These are phyloP conservation scores for Chaetophractus vellerosus DNA, from an alignment of 2,797 vertebrate species.

Conservation along the genomic window DNA sequence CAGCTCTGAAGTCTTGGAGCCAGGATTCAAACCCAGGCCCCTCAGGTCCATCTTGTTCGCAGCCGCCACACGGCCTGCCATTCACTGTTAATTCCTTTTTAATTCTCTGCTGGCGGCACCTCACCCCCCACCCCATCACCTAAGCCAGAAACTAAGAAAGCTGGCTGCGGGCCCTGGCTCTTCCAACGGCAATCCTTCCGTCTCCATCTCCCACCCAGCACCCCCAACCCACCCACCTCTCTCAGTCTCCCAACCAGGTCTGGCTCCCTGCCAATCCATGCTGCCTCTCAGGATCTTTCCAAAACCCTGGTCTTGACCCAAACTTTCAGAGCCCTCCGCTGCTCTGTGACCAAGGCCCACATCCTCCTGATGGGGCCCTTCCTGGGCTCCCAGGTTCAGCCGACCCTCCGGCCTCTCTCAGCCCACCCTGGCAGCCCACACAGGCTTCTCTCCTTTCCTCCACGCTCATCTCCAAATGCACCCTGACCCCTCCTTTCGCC, in stretches of 20 bases:
- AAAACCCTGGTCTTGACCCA: neutral
- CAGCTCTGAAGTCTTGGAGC: rapidly evolving
- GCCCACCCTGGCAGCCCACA: neutral
- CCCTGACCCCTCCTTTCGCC: rapidly evolving
- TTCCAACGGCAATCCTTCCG: neutral
- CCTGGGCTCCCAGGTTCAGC: neutral
- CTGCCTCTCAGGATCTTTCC: neutral
- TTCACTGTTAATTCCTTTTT: neutral
- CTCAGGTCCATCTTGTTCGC: neutral
- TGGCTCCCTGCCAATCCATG: neutral
- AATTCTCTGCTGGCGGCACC: neutral
- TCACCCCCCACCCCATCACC: neutral
- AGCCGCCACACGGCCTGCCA: too few relatives aligned
- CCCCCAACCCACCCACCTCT: neutral
- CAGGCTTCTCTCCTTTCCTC: neutral
- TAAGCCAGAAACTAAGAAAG: neutral
- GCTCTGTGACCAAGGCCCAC: neutral
- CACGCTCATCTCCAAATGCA: rapidly evolving
- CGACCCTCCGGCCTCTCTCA: neutral
- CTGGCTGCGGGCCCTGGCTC: neutral
- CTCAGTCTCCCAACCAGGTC: neutral
- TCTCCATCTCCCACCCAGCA: rapidly evolving
- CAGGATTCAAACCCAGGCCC: neutral
- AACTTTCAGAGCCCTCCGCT: neutral
- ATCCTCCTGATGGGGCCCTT: rapidly evolving